A percentile compares a stretch with the other conserved stretches of the same genome.
Conservation (phyloP, 1,140 invertebrate species). For the Euwallacea similis region DNA sequence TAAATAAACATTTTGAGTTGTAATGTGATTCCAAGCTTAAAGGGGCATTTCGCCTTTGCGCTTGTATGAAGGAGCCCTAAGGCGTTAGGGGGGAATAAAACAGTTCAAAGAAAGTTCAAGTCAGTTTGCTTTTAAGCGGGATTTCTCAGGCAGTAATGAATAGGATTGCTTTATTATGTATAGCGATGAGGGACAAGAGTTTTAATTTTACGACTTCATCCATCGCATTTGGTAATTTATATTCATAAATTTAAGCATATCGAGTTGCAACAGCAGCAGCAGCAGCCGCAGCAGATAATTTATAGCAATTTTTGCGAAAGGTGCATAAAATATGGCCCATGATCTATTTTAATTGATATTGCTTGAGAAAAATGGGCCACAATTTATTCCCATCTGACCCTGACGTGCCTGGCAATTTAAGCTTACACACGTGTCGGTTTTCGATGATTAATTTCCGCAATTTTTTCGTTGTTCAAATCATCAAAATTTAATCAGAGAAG, state of each 20-base stretch:
- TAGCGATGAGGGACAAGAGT: too few relatives aligned
- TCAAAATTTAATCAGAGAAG: background rate
- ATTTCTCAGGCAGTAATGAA: too few relatives aligned
- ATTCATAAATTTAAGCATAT: background rate
- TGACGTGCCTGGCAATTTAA: constrained; percentile 7
- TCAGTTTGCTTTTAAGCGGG: too few relatives aligned
- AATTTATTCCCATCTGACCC: constrained; percentile 5
- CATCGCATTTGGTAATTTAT: background rate
- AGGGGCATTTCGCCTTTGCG: too few relatives aligned
- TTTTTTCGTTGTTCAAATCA: background rate
- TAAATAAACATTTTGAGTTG: too few relatives aligned
- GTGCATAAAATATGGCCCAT: constrained; percentile 8
- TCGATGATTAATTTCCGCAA: constrained; percentile 1
- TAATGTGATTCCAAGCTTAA: too few relatives aligned
- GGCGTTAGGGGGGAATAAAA: too few relatives aligned
- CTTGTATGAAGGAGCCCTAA: too few relatives aligned
- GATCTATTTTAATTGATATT: constrained; percentile 19
- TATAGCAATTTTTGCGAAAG: constrained; percentile 12
- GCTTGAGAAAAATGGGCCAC: constrained; percentile 17
- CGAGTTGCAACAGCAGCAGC: background rate
- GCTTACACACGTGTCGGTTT: background rate
- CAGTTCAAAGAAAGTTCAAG: too few relatives aligned
- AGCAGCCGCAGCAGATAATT: background rate
- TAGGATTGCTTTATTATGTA: too few relatives aligned
- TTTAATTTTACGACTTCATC: too few relatives aligned